Percentiles rank a stretch among this genome's conserved stretches.
These are phyloP conservation scores for Steinernema feltiae DNA, from an alignment of 1,140 invertebrate genomes.

Conservation along the genomic window DNA sequence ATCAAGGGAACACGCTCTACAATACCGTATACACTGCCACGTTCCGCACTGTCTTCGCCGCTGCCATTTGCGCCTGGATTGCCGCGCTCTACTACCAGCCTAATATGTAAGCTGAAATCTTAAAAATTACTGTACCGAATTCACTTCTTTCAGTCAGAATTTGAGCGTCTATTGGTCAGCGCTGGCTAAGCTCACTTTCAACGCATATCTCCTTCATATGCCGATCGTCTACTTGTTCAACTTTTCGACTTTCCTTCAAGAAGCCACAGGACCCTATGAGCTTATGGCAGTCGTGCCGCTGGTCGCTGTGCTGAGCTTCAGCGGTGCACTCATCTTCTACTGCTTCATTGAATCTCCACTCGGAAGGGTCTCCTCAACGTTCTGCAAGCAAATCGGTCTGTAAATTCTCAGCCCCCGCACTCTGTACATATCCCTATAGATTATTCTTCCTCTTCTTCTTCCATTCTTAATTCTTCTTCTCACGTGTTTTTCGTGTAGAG, in stretches of 20 bases:
- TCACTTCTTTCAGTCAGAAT: conserved; percentile 32
- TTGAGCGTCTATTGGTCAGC: conserved; percentile 37
- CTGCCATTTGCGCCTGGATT: conserved; percentile 43
- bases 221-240: conserved; percentile 54
- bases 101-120: conserved; percentile 24
- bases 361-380: conserved; percentile 19
- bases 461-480: not conserved
- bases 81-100: conserved; percentile 36
- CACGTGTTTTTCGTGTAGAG: not conserved
- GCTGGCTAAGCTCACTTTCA: conserved; percentile 50
- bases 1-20: conserved; percentile 51
- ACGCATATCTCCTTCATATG: conserved; percentile 53
- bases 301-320: conserved; percentile 42
- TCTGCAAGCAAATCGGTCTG: not conserved
- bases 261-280: conserved; percentile 33
- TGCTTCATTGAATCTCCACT: conserved; percentile 48
- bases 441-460: not conserved
- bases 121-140: not conserved
- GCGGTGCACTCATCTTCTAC: conserved; percentile 48
- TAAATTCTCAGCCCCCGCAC: not conserved
- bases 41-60: conserved; percentile 51
- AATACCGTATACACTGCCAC: conserved; percentile 54
- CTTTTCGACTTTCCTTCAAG: conserved; percentile 42
- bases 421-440: not conserved
- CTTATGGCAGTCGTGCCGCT: conserved; percentile 46